Conservation (phyloP, 2,888 invertebrate genomes). For the Podotricha telesiphe region DNA sequence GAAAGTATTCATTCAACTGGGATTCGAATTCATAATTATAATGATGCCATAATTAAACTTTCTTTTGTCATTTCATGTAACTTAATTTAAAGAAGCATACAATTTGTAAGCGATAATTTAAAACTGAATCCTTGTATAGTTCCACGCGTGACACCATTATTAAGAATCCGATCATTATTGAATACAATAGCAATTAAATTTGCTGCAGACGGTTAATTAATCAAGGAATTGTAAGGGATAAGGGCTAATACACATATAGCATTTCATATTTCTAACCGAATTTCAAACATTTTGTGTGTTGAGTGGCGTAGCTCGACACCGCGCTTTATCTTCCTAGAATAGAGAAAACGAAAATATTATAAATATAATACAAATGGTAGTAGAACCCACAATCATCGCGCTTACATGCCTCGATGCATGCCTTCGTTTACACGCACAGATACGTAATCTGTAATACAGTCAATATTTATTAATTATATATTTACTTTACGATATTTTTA, state of each 20-base stretch:
- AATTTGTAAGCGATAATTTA: conserved; percentile 21
- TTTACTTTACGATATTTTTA: too few relatives aligned
- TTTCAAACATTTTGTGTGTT: too few relatives aligned
- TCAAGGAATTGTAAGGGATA: conserved; percentile 39
- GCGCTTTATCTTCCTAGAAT: too few relatives aligned
- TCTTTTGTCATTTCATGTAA: neutral
- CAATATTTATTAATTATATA: too few relatives aligned
- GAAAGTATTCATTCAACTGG: neutral
- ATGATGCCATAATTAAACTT: neutral
- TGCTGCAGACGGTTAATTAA: conserved; percentile 48
- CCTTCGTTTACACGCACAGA: too few relatives aligned
- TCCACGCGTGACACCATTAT: conserved; percentile 27
- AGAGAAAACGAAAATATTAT: too few relatives aligned
- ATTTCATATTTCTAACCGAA: neutral
- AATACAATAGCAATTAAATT: conserved; percentile 47
- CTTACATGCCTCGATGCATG: too few relatives aligned
- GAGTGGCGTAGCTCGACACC: too few relatives aligned
- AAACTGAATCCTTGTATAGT: neutral
- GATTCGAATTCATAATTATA: neutral
- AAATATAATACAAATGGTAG: too few relatives aligned
- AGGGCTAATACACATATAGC: conserved; percentile 28
- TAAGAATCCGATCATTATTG: conserved; percentile 40
- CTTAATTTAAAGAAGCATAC: neutral
- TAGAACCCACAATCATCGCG: too few relatives aligned
- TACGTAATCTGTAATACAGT: too few relatives aligned